Evolutionary conservation across 2,888 invertebrate species (phyloP).

Genomic region (Euzetes globulus): DNA sequence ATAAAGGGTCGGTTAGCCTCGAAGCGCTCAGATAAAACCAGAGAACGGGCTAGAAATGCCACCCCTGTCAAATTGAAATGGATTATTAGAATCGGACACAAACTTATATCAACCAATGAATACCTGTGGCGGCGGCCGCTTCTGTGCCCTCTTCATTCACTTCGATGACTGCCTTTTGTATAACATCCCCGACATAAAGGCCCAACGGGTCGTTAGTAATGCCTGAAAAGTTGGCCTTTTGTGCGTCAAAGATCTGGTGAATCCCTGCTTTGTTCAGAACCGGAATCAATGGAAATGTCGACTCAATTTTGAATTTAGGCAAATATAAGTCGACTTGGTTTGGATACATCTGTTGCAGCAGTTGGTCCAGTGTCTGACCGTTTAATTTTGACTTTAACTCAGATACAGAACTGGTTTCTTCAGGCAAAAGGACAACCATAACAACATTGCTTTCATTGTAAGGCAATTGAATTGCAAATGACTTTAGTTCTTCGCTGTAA

Average conservation of each 20-base stretch:
- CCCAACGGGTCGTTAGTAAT: background rate
- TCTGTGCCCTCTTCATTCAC: conserved; percentile 35
- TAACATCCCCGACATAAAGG: conserved; percentile 25
- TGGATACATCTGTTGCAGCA: background rate
- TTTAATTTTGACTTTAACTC: background rate
- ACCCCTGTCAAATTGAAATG: background rate
- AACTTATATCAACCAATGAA: background rate
- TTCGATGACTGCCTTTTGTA: conserved; percentile 34
- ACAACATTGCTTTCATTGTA: conserved; percentile 4
- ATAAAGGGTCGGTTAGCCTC: conserved; percentile 31
- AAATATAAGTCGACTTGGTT: conserved; percentile 11
- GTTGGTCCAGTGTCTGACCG: background rate
- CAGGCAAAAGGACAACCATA: conserved; percentile 29
- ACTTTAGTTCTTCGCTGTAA: background rate
- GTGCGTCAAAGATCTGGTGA: background rate
- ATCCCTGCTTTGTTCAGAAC: conserved; percentile 8
- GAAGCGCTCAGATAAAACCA: background rate
- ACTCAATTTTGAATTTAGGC: conserved; percentile 32
- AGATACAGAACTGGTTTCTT: background rate
- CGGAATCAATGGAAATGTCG: conserved; percentile 19
- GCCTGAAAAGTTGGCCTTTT: conserved; percentile 1
- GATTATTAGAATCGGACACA: background rate
- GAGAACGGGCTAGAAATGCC: background rate
- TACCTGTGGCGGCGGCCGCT: conserved; percentile 34
- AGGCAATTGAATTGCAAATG: conserved; percentile 6